Percentiles rank a stretch among this genome's conserved stretches.
Evolutionary conservation across 2,888 invertebrate species (phyloP).

Genomic region (Eurois occulta): DNA sequence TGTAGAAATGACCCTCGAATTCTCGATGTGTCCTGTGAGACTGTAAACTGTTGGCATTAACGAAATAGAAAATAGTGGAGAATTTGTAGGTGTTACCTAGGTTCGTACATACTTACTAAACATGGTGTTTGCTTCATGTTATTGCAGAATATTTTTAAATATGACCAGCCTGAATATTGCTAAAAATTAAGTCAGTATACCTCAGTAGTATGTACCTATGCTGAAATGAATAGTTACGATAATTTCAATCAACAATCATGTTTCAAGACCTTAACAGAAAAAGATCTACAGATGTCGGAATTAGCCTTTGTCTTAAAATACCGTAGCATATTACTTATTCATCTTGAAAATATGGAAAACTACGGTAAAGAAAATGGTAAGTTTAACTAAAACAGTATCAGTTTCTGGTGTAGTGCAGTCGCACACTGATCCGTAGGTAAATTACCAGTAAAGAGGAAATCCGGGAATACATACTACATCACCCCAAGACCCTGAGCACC

Average conservation of each 20-base stretch:
- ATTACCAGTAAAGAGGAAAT: slow-evolving; percentile 19
- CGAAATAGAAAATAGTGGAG: neutral
- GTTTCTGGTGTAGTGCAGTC: neutral
- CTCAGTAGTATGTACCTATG: neutral
- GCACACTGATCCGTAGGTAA: neutral
- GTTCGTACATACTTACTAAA: neutral
- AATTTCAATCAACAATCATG: neutral
- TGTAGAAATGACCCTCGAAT: slow-evolving; percentile 25
- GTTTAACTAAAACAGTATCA: neutral
- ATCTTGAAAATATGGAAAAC: neutral
- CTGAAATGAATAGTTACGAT: neutral
- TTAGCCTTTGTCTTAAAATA: neutral
- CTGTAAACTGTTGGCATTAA: slow-evolving; percentile 14
- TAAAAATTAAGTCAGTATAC: neutral
- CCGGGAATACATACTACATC: slow-evolving; percentile 41
- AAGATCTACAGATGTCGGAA: neutral
- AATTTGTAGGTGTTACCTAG: neutral
- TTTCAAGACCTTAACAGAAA: neutral
- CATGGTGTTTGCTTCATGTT: neutral
- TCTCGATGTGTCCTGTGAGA: slow-evolving; percentile 7
- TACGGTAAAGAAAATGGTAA: neutral
- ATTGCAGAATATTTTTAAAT: neutral
- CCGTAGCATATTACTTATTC: neutral
- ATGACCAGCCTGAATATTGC: neutral
- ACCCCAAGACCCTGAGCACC: slow-evolving; percentile 42